Evolutionary conservation across 1,140 invertebrate genomes (phyloP), one percentile per base, ranked within the genome.

Genomic region (Amyelois transitella): DNA sequence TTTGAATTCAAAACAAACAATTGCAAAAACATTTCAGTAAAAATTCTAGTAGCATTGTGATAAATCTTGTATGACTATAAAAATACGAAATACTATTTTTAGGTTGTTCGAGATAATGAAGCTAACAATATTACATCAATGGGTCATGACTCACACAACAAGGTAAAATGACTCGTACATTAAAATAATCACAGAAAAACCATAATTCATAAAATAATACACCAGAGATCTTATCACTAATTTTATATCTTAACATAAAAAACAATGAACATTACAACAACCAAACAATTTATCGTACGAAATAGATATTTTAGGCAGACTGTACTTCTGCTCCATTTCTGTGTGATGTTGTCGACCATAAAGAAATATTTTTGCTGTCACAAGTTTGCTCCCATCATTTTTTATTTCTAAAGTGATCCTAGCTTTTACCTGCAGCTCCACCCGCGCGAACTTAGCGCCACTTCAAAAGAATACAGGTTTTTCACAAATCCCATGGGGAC

Each of bases 191-290:
- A 51, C 25, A 51, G 49, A 18, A 50, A 50, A 14, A 50, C 18
- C n/a, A 14, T 12, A 19, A 8, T 51, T 32, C 25, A 38, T 51
- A 20, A 53, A 51, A 44, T 45, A 18, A 53, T 53, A 45, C 51
- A 44, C 45, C 22, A 22, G 44, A 45, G 10, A 19, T 54, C 18
- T 38, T 38, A 38, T 5, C 32, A 38, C 19, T 48, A 48, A 48
- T 17, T 48, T 48, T 21, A 38, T 2, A 48, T 48, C 18, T 48
- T 48, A 21, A 48, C 45, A 48, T 21, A 48, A 48, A 48, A 62
- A 72, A 68, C 62, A 68, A 62, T 58, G 52, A 69, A 62, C 64
- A 63, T 66, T 65, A 67, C 53, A 60, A 69, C 63, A 62, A 68
- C 55, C 68, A 59, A 72, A 71, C 60, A 57, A 54, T 38, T 64